These are phyloP conservation scores for Brachionus paranguensis DNA, from an alignment of 1,140 invertebrate species.

Conservation along the genomic window DNA sequence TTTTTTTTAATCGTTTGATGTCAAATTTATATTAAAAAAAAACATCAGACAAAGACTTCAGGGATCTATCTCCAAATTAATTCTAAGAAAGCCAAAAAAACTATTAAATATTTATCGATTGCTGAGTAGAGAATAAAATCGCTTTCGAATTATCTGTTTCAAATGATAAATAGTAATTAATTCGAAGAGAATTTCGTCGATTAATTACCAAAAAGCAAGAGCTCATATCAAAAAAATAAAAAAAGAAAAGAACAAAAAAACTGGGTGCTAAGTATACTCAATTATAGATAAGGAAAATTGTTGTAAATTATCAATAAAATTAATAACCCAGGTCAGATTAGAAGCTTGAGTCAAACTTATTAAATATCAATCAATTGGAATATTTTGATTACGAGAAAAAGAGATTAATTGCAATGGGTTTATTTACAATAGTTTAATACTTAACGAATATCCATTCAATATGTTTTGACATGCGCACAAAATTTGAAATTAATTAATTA, in stretches of 20 bases:
- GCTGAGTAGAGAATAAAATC: not conserved
- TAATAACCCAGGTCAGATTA: not conserved
- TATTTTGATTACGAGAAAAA: not conserved
- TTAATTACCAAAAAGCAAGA: not conserved
- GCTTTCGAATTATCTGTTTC: not conserved
- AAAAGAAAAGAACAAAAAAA: not conserved
- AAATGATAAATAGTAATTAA: not conserved
- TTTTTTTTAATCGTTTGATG: no score
- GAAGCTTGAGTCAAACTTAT: not conserved
- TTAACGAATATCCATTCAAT: not conserved
- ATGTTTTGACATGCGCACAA: conserved; percentile 23
- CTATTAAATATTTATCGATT: not conserved
- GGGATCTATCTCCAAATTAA: no score
- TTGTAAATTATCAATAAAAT: not conserved
- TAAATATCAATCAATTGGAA: conserved; percentile 30
- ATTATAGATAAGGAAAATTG: not conserved
- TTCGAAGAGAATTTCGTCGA: not conserved
- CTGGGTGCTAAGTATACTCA: not conserved
- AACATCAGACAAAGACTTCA: no score
- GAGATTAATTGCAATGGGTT: conserved; percentile 7
- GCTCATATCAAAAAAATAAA: not conserved
- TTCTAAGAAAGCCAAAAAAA: no score
- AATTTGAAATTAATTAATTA: conserved; percentile 35
- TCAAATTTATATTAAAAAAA: no score
- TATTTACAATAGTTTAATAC: not conserved